phyloP scores from a whole-genome alignment of 2,888 invertebrate species.

The Operophtera brumata region DNA sequence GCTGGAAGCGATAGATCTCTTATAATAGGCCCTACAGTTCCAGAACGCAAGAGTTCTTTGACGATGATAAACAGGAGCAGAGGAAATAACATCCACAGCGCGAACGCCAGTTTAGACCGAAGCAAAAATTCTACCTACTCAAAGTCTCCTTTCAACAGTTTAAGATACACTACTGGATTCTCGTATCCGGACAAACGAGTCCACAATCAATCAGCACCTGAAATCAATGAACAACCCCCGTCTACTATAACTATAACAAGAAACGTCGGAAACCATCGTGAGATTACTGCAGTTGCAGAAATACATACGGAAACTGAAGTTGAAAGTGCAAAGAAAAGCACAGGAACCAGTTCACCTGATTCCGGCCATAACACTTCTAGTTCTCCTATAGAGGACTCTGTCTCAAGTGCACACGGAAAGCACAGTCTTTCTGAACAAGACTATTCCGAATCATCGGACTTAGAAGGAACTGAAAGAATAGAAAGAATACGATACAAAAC shows the following conservation, averaged over 20 bases:
- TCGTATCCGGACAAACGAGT: slow-evolving; percentile 60
- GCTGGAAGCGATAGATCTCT: slow-evolving; percentile 83
- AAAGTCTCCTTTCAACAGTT: slow-evolving; percentile 67
- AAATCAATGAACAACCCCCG: slow-evolving; percentile 56
- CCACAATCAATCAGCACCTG: slow-evolving; percentile 64
- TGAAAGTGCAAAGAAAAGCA: slow-evolving; percentile 76
- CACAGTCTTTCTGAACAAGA: slow-evolving; percentile 89
- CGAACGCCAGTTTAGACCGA: slow-evolving; percentile 80
- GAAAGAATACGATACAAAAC: slow-evolving; percentile 93
- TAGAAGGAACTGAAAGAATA: slow-evolving; percentile 92
- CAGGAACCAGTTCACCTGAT: slow-evolving; percentile 88
- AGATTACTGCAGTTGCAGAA: slow-evolving; percentile 82
- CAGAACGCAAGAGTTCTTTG: slow-evolving; percentile 90
- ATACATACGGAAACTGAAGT: slow-evolving; percentile 75
- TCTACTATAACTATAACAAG: slow-evolving; percentile 68
- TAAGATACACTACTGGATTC: slow-evolving; percentile 62
- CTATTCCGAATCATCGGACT: slow-evolving; percentile 91
- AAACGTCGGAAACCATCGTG: slow-evolving; percentile 68
- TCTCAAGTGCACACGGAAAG: slow-evolving; percentile 85
- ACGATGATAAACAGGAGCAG: slow-evolving; percentile 81
- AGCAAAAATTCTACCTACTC: slow-evolving; percentile 67
- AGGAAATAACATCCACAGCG: slow-evolving; percentile 70
- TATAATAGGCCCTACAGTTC: slow-evolving; percentile 86
- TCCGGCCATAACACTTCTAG: slow-evolving; percentile 91
- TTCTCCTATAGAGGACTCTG: slow-evolving; percentile 87